Evolutionary conservation across 2,888 invertebrate species (phyloP).

Genomic region (Zhuqinia jingwanae): DNA sequence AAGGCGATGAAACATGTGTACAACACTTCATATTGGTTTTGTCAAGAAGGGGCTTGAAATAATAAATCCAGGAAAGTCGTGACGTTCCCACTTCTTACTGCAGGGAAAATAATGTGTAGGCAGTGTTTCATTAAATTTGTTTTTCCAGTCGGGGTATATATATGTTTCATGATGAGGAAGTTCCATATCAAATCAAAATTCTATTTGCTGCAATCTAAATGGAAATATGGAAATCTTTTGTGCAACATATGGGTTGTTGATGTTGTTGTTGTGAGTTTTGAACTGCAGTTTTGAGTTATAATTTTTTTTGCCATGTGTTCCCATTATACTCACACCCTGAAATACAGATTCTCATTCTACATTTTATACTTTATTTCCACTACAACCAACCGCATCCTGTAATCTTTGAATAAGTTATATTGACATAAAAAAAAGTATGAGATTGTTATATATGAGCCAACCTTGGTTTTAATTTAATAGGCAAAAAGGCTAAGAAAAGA

Average conservation of each 20-base stretch:
- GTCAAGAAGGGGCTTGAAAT: slow-evolving; percentile 49
- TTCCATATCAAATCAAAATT: slow-evolving; percentile 49
- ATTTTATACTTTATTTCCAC: no score
- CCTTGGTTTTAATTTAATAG: no score
- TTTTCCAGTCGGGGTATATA: background rate
- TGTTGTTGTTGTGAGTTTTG: background rate
- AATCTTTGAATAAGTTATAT: no score
- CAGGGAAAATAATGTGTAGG: no score
- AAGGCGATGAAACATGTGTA: slow-evolving; percentile 51
- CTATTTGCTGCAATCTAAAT: background rate
- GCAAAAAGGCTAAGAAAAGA: no score
- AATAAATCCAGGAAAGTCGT: slow-evolving; percentile 44
- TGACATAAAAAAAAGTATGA: no score
- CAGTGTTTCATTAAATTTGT: slow-evolving; percentile 51
- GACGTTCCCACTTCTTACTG: background rate
- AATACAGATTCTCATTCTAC: no score
- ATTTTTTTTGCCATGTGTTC: no score
- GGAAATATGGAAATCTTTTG: slow-evolving; percentile 20
- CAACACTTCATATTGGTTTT: slow-evolving; percentile 22
- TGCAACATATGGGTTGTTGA: slow-evolving; percentile 40
- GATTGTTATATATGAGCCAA: no score
- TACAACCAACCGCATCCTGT: no score
- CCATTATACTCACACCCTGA: no score
- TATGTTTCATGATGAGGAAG: background rate
- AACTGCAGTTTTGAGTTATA: background rate